Evolutionary conservation across 2,888 invertebrate genomes (phyloP), one percentile per base, ranked within the genome.

Genomic region (Pachliopta kotzebuea): DNA sequence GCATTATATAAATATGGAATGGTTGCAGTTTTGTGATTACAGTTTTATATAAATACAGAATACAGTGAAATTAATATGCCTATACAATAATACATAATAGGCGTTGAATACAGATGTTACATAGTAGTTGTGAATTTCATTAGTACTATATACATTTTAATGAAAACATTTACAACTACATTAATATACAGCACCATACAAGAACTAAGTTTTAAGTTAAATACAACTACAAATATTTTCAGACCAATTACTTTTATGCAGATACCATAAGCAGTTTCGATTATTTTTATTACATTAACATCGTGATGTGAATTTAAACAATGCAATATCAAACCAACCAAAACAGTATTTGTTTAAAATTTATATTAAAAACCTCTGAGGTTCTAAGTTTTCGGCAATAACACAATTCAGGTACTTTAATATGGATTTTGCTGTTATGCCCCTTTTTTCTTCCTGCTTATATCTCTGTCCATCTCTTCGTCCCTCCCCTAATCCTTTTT

Each of bases 21-120:
- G 62, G 57, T 62, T 56, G 60, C 53, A 63, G 61, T 67, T 67
- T 68, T 60, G 65, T 65, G 61, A 55, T 67, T 68, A 67, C 60
- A 68, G 24, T 55, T 63, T 56, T 49, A 49, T 53, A 52, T 60
- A 60, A 62, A 42, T 64, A 63, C 58, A 62, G 57, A 42, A 66
- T 58, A 60, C 29, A 60, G 31, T 58, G 54, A 50, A 60, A n/a
- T 58, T 21, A 57, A 55, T 60, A 56, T 20, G 23, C 18, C 18
- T 56, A 23, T 29, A 21, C 4, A 56, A 37, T 45, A 42, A 62
- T 21, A 65, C 49, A 53, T 17, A 56, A 29, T 45, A 61, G 61
- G 65, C 53, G 61, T 37, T 49, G 54, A 61, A 45, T 21, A 60
- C 20, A 57, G 53, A 37, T 56, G 55, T 49, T 42, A 57, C 58